Conservation (phyloP, 2,797 vertebrate species). For the Glyptemys insculpta region DNA sequence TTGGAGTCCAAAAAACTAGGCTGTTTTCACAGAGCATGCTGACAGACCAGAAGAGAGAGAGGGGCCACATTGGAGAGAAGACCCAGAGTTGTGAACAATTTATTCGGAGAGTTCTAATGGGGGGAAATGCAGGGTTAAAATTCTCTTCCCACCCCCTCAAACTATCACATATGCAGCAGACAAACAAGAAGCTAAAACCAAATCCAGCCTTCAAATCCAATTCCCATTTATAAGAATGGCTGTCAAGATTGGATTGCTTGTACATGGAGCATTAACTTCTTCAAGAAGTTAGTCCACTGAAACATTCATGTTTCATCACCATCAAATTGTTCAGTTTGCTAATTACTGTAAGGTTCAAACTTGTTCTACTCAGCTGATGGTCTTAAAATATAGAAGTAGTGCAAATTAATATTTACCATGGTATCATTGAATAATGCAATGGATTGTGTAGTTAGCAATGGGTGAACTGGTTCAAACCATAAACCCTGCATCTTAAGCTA, state of each 20-base stretch:
- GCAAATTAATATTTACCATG: constrained; percentile 58
- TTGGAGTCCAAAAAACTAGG: neutral
- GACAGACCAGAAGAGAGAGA: neutral
- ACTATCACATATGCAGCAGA: neutral
- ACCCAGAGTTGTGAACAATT: neutral
- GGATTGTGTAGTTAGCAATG: constrained; percentile 29
- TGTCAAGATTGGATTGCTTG: constrained; percentile 13
- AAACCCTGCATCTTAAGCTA: constrained; percentile 12
- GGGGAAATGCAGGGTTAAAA: neutral
- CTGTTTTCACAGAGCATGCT: neutral
- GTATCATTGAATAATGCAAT: constrained; percentile 62
- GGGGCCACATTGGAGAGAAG: neutral
- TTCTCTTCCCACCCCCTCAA: neutral
- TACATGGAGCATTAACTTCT: neutral
- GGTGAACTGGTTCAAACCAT: neutral
- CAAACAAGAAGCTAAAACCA: neutral
- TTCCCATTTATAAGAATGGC: neutral
- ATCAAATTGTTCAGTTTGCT: constrained; percentile 37
- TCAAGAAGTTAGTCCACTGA: neutral
- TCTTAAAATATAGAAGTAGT: constrained; percentile 33
- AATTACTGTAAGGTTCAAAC: constrained; percentile 56
- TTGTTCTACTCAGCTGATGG: constrained; percentile 54
- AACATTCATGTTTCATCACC: constrained; percentile 32
- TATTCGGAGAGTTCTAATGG: neutral
- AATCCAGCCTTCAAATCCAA: constrained; percentile 10